These are phyloP conservation scores for Elymnias hypermnestra DNA, from an alignment of 1,140 invertebrate genomes.

Conservation along the genomic window DNA sequence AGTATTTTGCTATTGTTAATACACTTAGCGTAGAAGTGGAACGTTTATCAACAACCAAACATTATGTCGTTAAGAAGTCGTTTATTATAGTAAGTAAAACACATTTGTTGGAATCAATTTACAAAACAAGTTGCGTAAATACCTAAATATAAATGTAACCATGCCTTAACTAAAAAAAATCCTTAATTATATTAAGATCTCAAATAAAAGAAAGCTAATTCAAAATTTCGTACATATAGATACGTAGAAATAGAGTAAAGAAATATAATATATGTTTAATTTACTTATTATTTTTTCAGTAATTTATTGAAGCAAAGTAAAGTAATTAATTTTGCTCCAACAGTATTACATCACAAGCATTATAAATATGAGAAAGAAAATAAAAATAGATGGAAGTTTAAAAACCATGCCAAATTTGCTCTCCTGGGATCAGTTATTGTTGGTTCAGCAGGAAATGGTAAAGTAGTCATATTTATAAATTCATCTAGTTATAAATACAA, in stretches of 20 bases:
- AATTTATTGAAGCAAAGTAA: conserved; percentile 28
- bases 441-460: conserved; percentile 34
- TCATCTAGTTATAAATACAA: background rate
- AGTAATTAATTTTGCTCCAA: conserved; percentile 23
- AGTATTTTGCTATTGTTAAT: conserved; percentile 4
- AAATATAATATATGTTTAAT: too few species aligned
- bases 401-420: conserved; percentile 19
- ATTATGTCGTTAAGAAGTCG: conserved; percentile 32
- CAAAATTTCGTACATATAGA: too few species aligned
- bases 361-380: conserved; percentile 7
- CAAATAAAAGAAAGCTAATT: too few species aligned
- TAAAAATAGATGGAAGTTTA: conserved; percentile 14
- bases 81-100: conserved; percentile 34
- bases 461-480: conserved; percentile 9
- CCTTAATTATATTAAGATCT: too few species aligned
- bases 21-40: background rate
- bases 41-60: background rate
- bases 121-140: too few species aligned
- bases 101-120: too few species aligned
- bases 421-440: conserved; percentile 40
- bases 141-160: too few species aligned
- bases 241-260: too few species aligned
- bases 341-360: conserved; percentile 23
- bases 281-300: conserved; percentile 30
- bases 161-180: too few species aligned